These are phyloP conservation scores for Galbula dea DNA, from an alignment of 2,113 vertebrate genomes.

Conservation along the genomic window DNA sequence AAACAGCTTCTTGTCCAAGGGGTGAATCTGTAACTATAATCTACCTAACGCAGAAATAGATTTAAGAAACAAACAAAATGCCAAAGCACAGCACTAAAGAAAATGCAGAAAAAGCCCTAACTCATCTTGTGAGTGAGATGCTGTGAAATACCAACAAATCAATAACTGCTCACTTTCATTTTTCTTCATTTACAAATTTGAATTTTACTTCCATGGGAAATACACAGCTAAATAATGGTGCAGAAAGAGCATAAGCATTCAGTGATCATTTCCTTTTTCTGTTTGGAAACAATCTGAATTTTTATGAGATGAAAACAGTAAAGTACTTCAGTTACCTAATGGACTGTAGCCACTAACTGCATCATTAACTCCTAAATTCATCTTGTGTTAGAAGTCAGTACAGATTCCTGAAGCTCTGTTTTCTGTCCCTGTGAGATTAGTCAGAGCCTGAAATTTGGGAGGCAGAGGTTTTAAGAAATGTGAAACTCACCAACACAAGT, in stretches of 20 bases:
- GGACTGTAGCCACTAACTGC: neutral
- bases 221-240: neutral
- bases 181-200: neutral
- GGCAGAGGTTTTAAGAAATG: neutral
- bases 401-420: neutral
- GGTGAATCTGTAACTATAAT: neutral
- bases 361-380: neutral
- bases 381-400: neutral
- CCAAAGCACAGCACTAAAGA: neutral
- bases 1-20: neutral
- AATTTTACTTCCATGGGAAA: neutral
- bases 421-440: neutral
- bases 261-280: neutral
- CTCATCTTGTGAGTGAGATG: neutral
- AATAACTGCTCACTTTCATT: neutral
- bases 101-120: neutral
- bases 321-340: neutral
- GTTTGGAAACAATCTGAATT: neutral
- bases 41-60: neutral
- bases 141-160: neutral
- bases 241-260: neutral
- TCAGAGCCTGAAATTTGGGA: neutral
- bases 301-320: neutral
- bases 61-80: neutral
- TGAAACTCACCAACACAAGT: slow-evolving; percentile 84